phyloP scores from a whole-genome alignment of 2,113 vertebrate genomes.

The Illadopsis cleaveri region DNA sequence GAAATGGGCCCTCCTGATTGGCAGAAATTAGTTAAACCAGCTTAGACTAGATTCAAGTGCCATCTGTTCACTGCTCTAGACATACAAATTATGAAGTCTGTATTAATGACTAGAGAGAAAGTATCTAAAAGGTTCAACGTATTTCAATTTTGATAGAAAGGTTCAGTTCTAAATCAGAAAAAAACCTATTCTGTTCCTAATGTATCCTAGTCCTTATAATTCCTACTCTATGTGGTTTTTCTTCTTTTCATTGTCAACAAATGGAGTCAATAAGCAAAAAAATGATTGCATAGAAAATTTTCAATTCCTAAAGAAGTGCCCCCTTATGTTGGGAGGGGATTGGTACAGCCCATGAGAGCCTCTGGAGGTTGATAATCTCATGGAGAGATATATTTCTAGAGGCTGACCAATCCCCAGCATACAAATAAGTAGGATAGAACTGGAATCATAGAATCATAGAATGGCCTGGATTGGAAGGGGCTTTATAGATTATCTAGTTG shows the following conservation, averaged over 20 bases:
- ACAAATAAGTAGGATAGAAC: not conserved
- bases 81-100: not conserved
- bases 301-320: not conserved
- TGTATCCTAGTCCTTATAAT: not conserved
- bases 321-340: not conserved
- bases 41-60: not conserved
- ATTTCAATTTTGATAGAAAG: not conserved
- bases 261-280: not conserved
- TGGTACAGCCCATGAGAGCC: not conserved
- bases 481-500: not conserved
- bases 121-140: not conserved
- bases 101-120: not conserved
- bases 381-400: not conserved
- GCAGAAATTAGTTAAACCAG: constrained; percentile 45
- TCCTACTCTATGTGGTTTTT: not conserved
- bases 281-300: not conserved
- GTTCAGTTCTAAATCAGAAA: not conserved
- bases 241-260: not conserved
- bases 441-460: not conserved
- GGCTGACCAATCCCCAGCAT: not conserved
- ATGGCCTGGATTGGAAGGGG: not conserved
- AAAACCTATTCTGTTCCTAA: not conserved
- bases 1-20: not conserved
- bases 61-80: constrained; percentile 14
- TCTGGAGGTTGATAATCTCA: not conserved